These are phyloP conservation scores for Heliocidaris tuberculata DNA, from an alignment of 35 echinoderm and acorn worm genomes.

Conservation along the genomic window DNA sequence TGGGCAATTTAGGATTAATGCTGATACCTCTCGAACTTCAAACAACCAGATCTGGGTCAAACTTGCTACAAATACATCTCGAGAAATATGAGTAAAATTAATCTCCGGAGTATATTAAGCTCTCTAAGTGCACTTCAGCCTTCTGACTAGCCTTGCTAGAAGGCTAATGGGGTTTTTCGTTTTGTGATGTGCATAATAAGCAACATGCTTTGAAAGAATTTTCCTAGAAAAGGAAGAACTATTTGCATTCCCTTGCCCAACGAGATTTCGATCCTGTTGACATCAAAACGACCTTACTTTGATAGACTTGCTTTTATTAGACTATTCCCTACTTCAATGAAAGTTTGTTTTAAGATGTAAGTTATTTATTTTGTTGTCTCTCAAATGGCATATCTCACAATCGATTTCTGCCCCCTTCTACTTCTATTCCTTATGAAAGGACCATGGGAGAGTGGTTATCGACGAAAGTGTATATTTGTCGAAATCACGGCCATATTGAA, in stretches of 20 bases:
- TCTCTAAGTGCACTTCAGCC: conserved; percentile 27
- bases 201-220: background rate
- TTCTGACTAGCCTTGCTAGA: background rate
- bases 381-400: background rate
- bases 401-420: background rate
- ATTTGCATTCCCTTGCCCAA: background rate
- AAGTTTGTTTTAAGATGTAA: background rate
- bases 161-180: background rate
- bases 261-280: background rate
- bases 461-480: too few relatives aligned
- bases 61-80: conserved; percentile 7
- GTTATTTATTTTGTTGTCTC: background rate
- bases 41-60: background rate
- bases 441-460: background rate
- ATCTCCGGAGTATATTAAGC: background rate
- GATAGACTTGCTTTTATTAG: background rate
- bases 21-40: background rate
- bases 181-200: background rate
- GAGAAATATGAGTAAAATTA: background rate
- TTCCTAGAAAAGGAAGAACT: background rate
- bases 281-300: background rate
- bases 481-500: background rate
- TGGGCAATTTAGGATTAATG: conserved; percentile 23
- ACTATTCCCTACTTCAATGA: background rate
- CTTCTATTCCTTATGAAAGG: background rate